Evolutionary conservation across 2,113 vertebrate genomes (phyloP).

Genomic region (Pachyramphus minor): DNA sequence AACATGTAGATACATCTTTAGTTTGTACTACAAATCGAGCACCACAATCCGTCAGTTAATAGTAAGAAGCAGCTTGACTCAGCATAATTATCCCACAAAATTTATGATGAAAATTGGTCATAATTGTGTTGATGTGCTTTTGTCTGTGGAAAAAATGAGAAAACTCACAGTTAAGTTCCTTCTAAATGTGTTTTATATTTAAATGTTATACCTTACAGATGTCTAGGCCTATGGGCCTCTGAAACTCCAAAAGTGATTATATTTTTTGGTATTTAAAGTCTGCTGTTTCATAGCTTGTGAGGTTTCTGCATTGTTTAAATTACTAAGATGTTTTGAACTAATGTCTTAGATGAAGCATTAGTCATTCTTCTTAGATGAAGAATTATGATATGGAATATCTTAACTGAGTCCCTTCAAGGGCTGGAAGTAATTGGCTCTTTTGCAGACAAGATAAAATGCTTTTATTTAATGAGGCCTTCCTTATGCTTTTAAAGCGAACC

Average conservation of each 20-base stretch:
- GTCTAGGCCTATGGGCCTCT: not conserved
- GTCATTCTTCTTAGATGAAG: too few relatives aligned
- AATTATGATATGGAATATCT: too few relatives aligned
- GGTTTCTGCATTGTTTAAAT: not conserved
- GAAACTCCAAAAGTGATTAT: not conserved
- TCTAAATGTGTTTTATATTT: not conserved
- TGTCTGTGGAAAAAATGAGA: not conserved
- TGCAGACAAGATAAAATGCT: not conserved
- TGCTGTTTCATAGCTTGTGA: not conserved
- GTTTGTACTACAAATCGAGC: not conserved
- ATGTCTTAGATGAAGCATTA: slow-evolving; percentile 10
- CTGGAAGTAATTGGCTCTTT: not conserved
- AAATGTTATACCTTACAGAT: not conserved
- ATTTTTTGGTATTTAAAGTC: not conserved
- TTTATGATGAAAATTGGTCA: not conserved
- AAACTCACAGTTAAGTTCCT: not conserved
- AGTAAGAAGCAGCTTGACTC: not conserved
- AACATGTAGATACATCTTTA: not conserved
- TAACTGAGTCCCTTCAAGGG: not conserved
- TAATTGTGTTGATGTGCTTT: not conserved
- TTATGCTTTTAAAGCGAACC: not conserved
- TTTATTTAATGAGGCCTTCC: slow-evolving; percentile 9
- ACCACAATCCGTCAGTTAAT: not conserved
- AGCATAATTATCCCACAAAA: not conserved
- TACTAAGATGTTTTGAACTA: slow-evolving; percentile 9